phyloP scores from a whole-genome alignment of 2,888 invertebrate species.

The Oligia strigilis region DNA sequence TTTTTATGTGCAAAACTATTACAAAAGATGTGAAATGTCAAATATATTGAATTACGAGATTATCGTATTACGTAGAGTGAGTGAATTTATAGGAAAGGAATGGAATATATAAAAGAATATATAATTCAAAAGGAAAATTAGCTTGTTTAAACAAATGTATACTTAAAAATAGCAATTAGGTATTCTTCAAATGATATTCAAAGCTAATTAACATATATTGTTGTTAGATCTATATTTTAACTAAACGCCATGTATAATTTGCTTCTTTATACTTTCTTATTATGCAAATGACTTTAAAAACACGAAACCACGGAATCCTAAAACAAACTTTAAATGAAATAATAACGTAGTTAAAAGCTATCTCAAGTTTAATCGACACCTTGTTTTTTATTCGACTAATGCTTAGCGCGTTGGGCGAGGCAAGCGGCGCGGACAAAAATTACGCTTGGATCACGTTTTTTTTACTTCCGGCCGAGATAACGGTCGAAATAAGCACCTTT shows the following conservation, averaged over 20 bases:
- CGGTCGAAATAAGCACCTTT: slow-evolving; percentile 86
- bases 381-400: slow-evolving; percentile 86
- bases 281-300: slow-evolving; percentile 70
- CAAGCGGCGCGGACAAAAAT: slow-evolving; percentile 81
- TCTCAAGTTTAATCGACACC: slow-evolving; percentile 86
- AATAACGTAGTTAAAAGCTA: slow-evolving; percentile 84
- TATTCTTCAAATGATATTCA: slow-evolving; percentile 37
- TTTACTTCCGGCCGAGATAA: slow-evolving; percentile 87
- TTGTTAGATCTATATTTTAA: slow-evolving; percentile 54
- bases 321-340: slow-evolving; percentile 83
- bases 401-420: slow-evolving; percentile 77
- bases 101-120: too few species aligned
- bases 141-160: background rate
- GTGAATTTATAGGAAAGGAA: too few species aligned
- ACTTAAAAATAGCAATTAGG: slow-evolving; percentile 26
- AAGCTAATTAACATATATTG: slow-evolving; percentile 43
- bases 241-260: slow-evolving; percentile 61
- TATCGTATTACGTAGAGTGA: slow-evolving; percentile 50
- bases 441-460: slow-evolving; percentile 84
- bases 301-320: slow-evolving; percentile 73
- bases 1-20: slow-evolving; percentile 55
- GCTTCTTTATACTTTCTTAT: slow-evolving; percentile 64
- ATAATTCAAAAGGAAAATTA: slow-evolving; percentile 23
- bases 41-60: slow-evolving; percentile 45
- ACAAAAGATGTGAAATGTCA: slow-evolving; percentile 48